These are phyloP conservation scores for Venturia canescens DNA, from an alignment of 1,140 invertebrate genomes.

Conservation along the genomic window DNA sequence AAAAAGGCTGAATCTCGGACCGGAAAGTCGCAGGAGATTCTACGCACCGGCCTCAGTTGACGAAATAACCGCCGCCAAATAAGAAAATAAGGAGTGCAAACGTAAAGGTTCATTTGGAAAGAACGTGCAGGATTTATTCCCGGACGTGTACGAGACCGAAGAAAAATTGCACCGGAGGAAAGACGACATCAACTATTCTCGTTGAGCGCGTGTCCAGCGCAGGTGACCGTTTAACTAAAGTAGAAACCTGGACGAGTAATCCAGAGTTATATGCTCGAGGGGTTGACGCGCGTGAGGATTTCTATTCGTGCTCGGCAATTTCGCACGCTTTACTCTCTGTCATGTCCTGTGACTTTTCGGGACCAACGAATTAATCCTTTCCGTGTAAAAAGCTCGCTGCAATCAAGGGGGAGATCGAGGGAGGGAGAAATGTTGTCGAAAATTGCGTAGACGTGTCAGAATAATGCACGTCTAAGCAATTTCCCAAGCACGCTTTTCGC, in stretches of 20 bases:
- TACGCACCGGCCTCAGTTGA: no score
- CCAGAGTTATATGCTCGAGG: slow-evolving; percentile 22
- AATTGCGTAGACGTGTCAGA: not conserved
- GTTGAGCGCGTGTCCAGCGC: slow-evolving; percentile 33
- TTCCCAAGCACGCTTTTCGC: slow-evolving; percentile 5
- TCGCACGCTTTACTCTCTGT: not conserved
- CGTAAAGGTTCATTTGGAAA: not conserved
- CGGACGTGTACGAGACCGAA: not conserved
- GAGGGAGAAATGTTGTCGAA: not conserved
- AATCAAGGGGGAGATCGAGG: not conserved
- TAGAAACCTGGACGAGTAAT: slow-evolving; percentile 25
- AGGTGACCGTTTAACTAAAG: not conserved
- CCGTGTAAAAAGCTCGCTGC: not conserved
- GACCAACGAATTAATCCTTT: slow-evolving; percentile 22
- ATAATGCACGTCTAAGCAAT: slow-evolving; percentile 36
- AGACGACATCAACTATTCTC: not conserved
- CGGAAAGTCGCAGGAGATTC: not conserved
- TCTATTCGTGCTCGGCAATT: not conserved
- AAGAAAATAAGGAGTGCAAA: not conserved
- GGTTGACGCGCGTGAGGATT: slow-evolving; percentile 23
- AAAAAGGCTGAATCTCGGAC: not conserved
- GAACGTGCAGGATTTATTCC: not conserved
- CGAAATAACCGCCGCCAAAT: not conserved
- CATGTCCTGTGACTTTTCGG: not conserved
- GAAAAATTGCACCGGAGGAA: not conserved